Evolutionary conservation across 1,140 invertebrate species (phyloP), one percentile per base, ranked within the genome.

Genomic region (Eurosta solidaginis): DNA sequence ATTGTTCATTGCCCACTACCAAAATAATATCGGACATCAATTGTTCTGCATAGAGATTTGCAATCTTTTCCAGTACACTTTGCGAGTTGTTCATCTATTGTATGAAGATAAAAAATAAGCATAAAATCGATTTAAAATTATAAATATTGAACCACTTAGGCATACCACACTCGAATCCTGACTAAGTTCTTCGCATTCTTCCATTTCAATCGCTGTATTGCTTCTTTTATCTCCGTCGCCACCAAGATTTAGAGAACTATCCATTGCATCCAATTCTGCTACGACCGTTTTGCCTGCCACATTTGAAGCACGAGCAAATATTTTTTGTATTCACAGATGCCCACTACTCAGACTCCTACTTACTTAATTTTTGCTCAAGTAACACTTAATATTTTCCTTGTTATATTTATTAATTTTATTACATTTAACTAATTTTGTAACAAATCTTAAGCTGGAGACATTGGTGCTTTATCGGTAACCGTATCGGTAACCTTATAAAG

Each of bases 1-100:
- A 97, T 78, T 93, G 92, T 33, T 93, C 90, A 1, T 93, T 92
- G 78, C 93, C 93, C 22, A 97, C 95, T 73, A 96, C 91, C 17
- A 97, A 88, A 45, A 92, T 92, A 29, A 97, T 92, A 87, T 97
- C 96, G 87, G 94, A 96, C 92, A 97, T 94, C 80, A 96, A 88
- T 80, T 94, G 91, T 78, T 95, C 94, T 0, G 94, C 93, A 89
- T 96, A 96, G 0, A 96, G 85, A 47, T 91, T 92, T 3, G 94
- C 94, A 83, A 96, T 96, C 88, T 96, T 96, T 25, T 92, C 88
- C 33, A 96, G 85, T 1, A 96, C 92, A 82, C 92, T 93, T 78
- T 90, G 91, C 2, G 94, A 95, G 88, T 96, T 96, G 81, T 96
- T 94, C 82, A 94, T 92, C 93, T 94, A 44, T 50, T 14, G 6